Evolutionary conservation across 2,113 vertebrate species (phyloP), one percentile per base, ranked within the genome.

Genomic region (Pelusios castaneus): DNA sequence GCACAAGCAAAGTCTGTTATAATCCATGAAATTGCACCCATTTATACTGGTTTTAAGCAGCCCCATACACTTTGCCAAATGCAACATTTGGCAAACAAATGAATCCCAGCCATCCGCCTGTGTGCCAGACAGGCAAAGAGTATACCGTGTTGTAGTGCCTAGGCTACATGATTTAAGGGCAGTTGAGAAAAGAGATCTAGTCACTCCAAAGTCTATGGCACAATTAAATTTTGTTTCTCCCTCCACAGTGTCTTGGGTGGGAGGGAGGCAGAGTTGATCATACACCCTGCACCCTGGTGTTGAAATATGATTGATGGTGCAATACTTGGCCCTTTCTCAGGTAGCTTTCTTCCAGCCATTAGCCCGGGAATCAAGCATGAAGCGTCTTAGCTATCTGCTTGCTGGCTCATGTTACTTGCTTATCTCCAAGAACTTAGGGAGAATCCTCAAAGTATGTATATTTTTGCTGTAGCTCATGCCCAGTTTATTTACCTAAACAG

Each of bases 341-440:
- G 8, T 10, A 85, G 70, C 21, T 70, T 6, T 90, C 80, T 56
- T 27, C 38, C 83, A 55, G 12, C 17, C 19, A 0, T 45, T 58
- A 38, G 31, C 10, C 6, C 54, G 54, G 24, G 8, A 84, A n/a
- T 1, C 24, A 16, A 10, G 27, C 38, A 52, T 31, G 38, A 78
- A 45, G 13, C 9, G 54, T 43, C 34, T 1, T 47, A 80, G n/a
- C 3, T 43, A 86, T 29, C 47, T 0, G 0, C 5, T 8, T 0
- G 0, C 5, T 8, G 63, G 38, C 3, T 56, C 49, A 3, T 1
- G 17, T 34, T 49, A n/a, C 27, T 12, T 83, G 58, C 27, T 58
- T 54, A 4, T 63, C n/a, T 85, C 45, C 51, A 43, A 2, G 1
- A 80, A 21, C 34, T 86, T 82, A 25, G 10, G 67, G 70, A 29